Base-by-base conservation (phyloP, 2,888 invertebrate species). In the Trichogramma dendrolimi region DNA sequence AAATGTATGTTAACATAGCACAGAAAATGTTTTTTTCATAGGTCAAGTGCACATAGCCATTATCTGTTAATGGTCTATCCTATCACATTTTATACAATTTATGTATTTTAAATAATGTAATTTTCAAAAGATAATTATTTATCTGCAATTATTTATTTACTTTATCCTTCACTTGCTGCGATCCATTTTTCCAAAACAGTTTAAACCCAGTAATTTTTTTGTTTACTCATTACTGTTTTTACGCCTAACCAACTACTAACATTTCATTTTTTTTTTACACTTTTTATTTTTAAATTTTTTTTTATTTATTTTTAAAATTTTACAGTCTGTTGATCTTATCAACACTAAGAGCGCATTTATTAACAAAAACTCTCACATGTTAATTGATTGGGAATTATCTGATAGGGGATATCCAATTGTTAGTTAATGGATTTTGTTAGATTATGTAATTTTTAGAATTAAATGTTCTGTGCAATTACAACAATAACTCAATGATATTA, bases 321-420 rank as follows among this genome's bases (percentile, higher is more conserved):
- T 27, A 27, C 27, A 27, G 69, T 72, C 72, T 72, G 68, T 73
- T 71, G 63, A 73, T 71, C 72, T 68, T 71, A 70, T 75, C 74
- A 76, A 75, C 75, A 72, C 73, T 71, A 71, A 73, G 74, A 73
- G 69, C 72, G 67, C 72, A 74, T 72, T 76, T 72, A 75, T 73
- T 73, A 75, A 68, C 73, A 73, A 72, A 55, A 73, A 71, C 52
- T 71, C 73, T 73, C 64, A 67, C 63, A 68, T 67, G 73, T 73
- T 71, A 75, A 76, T 72, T 63, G 72, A 75, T 73, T 71, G 71
- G 73, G 69, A 63, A 71, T 73, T 69, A 71, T 69, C 68, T 65
- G 56, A 41, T 54, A 48, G 8, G n/a, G 10, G 47, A 14, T 64
- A 14, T 49, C 27, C 39, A 39, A 49, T 60, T 8, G 38, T 44